phyloP scores from a whole-genome alignment of 2,113 vertebrate species.

The Thryonomys swinderianus region DNA sequence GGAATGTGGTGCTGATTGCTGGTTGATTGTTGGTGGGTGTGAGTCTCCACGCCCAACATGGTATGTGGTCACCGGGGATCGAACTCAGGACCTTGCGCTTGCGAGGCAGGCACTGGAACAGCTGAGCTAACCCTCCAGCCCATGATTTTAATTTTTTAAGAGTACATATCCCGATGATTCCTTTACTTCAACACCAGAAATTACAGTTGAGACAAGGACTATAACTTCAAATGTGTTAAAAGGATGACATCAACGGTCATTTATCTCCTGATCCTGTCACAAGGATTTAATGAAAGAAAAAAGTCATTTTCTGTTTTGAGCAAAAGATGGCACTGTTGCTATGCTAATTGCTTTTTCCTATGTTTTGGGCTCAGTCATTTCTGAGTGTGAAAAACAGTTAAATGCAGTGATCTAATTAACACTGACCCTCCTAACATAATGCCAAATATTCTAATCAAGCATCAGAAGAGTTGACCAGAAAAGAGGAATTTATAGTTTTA shows the following conservation, averaged over 20 bases:
- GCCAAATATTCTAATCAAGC: slow-evolving; percentile 68
- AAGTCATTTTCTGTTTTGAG: slow-evolving; percentile 35
- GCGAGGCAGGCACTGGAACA: too few species aligned
- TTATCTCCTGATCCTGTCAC: not conserved
- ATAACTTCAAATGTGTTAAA: not conserved
- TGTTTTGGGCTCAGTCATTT: slow-evolving; percentile 41
- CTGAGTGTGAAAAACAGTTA: slow-evolving; percentile 74
- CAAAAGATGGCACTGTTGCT: slow-evolving; percentile 89
- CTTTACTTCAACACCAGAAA: not conserved
- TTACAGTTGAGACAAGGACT: not conserved
- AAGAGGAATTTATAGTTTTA: slow-evolving; percentile 30
- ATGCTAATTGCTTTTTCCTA: slow-evolving; percentile 48
- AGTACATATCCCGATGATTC: not conserved
- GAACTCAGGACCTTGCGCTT: too few species aligned
- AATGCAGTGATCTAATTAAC: slow-evolving; percentile 83
- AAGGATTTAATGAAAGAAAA: not conserved
- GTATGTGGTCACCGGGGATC: too few species aligned
- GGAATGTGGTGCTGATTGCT: too few species aligned
- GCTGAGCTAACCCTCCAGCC: too few species aligned
- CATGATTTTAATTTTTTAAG: slow-evolving; percentile 44
- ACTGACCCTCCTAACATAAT: slow-evolving; percentile 73
- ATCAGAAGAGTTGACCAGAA: slow-evolving; percentile 45
- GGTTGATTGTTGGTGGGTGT: too few species aligned
- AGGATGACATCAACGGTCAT: not conserved
- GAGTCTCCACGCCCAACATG: too few species aligned